Base-by-base conservation (phyloP, 1,140 invertebrate species). In the Brachystomella parvula region DNA sequence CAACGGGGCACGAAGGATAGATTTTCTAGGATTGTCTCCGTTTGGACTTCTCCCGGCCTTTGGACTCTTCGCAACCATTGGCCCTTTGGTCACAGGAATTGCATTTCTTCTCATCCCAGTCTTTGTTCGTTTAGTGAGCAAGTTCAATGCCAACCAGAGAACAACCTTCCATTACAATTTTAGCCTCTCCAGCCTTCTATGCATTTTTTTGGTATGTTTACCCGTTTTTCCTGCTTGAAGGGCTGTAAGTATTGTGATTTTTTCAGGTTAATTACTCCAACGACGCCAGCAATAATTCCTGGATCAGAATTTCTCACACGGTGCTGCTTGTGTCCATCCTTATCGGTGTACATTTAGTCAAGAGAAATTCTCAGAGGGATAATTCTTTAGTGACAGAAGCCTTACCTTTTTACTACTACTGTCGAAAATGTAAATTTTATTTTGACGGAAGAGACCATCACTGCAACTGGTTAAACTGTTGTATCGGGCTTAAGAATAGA, bases 31-130 rank as follows among this genome's bases (percentile, higher is more conserved):
- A 12, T 72, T 85, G 68, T 75, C 87, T 66, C 86, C 87, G 21
- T 77, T 86, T 64, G 71, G 88, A 47, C 76, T 85, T 2, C 75
- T 88, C 62, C 86, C 87, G 33, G 39, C 79, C 17, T 76, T 86
- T 58, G 75, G 84, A 28, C 68, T 83, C 24, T 72, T 85, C 56
- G 83, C 86, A 19, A 81, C 85, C 3, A 78, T 83, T 71, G 84
- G 82, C 21, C 75, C 82, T 19, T 75, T 80, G 61, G 81, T 82
- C 32, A 87, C 86, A 2, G 73, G 82, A 19, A 68, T 82, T 32
- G 77, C 85, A 17, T 85, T 87, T 76, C 71, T 83, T 2, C 75
- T 82, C n/a, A 83, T 85, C 28, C 83, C 80, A 19, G 78, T 85
- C 60, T 76, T 83, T 47, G 77, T 85, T n/a, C 81, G 83, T 58